These are phyloP conservation scores for Melanchra persicariae DNA, from an alignment of 2,888 invertebrate genomes.

Conservation along the genomic window DNA sequence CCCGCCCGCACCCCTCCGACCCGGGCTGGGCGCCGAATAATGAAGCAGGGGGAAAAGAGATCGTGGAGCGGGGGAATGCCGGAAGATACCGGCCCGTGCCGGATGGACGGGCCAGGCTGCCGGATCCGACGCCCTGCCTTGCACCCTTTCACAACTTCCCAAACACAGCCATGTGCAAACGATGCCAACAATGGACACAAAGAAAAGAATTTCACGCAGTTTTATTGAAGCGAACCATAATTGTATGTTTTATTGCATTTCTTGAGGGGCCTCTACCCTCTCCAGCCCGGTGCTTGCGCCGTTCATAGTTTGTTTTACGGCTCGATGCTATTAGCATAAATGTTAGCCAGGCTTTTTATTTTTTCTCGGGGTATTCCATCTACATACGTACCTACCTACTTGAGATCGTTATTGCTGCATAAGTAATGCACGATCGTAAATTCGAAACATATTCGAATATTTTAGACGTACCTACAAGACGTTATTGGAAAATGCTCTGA, in stretches of 20 bases:
- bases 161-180: conserved; percentile 71
- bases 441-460: conserved; percentile 40
- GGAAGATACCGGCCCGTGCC: conserved; percentile 81
- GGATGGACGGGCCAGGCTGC: conserved; percentile 77
- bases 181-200: conserved; percentile 56
- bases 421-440: conserved; percentile 52
- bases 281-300: conserved; percentile 23
- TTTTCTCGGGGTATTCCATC: conserved; percentile 18
- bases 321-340: conserved; percentile 62
- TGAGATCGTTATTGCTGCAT: conserved; percentile 48
- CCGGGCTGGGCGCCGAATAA: conserved; percentile 82
- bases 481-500: conserved; percentile 48
- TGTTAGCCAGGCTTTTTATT: conserved; percentile 43
- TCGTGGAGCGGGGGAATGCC: conserved; percentile 77
- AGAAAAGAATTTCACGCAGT: conserved; percentile 53
- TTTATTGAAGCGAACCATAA: conserved; percentile 59
- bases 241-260: conserved; percentile 63
- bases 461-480: conserved; percentile 27
- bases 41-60: conserved; percentile 80
- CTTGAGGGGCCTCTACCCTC: conserved; percentile 41
- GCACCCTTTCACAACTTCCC: conserved; percentile 70
- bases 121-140: conserved; percentile 70
- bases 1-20: conserved; percentile 85
- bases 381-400: conserved; percentile 9
- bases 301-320: conserved; percentile 63